Conservation (phyloP, 1,140 invertebrate species). For the Glomeris maerens region DNA sequence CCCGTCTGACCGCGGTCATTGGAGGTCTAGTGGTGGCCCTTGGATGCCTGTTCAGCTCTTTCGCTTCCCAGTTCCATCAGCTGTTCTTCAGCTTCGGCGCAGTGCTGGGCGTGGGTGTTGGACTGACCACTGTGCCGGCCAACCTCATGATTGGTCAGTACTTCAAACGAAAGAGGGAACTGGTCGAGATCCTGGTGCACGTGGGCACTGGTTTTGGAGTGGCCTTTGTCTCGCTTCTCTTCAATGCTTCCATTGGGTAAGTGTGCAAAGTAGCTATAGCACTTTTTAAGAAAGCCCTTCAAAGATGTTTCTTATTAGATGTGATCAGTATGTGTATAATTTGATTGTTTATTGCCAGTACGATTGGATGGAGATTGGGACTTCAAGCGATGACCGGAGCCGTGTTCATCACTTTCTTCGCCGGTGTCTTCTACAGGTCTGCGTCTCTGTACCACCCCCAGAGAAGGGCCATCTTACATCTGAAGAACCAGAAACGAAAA, state of each 20-base stretch:
- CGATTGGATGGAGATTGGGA: constrained; percentile 73
- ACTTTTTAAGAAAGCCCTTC: neutral
- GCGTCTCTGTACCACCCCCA: constrained; percentile 81
- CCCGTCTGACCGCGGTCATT: constrained; percentile 70
- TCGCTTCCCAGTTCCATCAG: constrained; percentile 76
- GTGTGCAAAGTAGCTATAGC: constrained; percentile 15
- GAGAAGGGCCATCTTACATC: constrained; percentile 67
- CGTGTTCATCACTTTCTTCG: constrained; percentile 66
- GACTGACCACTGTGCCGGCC: constrained; percentile 65
- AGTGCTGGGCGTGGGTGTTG: constrained; percentile 58
- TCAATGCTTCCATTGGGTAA: constrained; percentile 61
- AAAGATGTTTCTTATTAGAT: constrained; percentile 12
- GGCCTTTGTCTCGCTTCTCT: constrained; percentile 63
- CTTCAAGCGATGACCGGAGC: constrained; percentile 71
- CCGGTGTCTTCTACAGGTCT: constrained; percentile 75
- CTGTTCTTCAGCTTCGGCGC: constrained; percentile 68
- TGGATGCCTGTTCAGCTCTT: constrained; percentile 69
- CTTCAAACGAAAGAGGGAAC: constrained; percentile 65
- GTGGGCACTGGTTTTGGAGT: constrained; percentile 71
- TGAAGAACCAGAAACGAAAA: constrained; percentile 78
- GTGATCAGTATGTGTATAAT: too few species aligned
- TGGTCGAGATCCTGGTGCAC: constrained; percentile 75
- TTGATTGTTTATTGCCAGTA: constrained; percentile 41
- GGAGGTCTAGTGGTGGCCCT: constrained; percentile 70
- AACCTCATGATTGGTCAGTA: constrained; percentile 82